Conservation (phyloP, 2,113 vertebrate genomes). For the Anguilla japonica region DNA sequence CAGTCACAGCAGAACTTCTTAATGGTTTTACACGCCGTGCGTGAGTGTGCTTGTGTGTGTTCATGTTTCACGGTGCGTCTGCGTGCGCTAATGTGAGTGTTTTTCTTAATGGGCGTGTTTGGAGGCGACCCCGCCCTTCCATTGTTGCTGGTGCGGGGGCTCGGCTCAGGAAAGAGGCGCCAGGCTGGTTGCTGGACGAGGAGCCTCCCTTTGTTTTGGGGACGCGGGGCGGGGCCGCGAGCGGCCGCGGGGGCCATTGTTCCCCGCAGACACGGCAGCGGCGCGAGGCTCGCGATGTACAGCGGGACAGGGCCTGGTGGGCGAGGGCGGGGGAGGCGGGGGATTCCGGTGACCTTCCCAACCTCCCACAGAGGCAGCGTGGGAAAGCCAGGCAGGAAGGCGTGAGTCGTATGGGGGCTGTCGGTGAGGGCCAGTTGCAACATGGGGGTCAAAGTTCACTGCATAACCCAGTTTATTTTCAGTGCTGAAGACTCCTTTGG, state of each 20-base stretch:
- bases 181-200: not conserved
- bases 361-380: constrained; percentile 17
- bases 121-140: constrained; percentile 9
- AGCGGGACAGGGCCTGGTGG: not conserved
- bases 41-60: not conserved
- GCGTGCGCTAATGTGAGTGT: not conserved
- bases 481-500: too few relatives aligned
- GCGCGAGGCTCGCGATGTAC: not conserved
- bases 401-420: not conserved
- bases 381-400: not conserved
- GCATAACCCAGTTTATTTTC: not conserved
- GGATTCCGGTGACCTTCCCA: constrained; percentile 12
- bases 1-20: not conserved
- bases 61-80: not conserved
- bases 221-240: not conserved
- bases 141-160: constrained; percentile 3
- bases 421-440: not conserved
- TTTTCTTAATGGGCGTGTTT: not conserved
- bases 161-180: constrained; percentile 23
- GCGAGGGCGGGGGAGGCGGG: not conserved
- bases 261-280: not conserved
- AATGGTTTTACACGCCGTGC: not conserved
- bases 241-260: constrained; percentile 14
- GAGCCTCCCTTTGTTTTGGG: constrained; percentile 14
- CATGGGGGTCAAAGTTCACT: not conserved